phyloP scores from a whole-genome alignment of 1,140 invertebrate genomes.

The Lepidurus packardi region DNA sequence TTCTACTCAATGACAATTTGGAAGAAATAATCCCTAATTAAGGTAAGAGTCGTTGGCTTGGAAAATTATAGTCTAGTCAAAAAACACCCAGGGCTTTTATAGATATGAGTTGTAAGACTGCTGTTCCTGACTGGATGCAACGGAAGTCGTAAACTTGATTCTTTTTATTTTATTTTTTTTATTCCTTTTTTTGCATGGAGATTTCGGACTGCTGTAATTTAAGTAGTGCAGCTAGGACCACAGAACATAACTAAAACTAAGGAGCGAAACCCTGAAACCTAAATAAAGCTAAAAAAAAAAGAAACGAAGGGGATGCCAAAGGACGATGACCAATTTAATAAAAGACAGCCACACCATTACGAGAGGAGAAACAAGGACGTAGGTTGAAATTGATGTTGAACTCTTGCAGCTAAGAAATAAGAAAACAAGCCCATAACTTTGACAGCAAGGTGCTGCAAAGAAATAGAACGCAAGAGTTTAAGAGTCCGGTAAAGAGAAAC shows the following conservation, averaged over 20 bases:
- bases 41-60: constrained; percentile 21
- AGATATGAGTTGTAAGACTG: not conserved
- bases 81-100: constrained; percentile 19
- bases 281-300: not conserved
- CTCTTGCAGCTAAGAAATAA: no score
- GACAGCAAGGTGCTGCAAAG: constrained; percentile 10
- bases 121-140: constrained; percentile 4
- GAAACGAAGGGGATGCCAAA: not conserved
- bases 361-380: not conserved
- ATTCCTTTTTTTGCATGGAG: not conserved
- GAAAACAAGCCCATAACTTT: not conserved
- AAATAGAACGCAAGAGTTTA: not conserved
- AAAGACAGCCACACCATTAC: not conserved
- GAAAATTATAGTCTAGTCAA: constrained; percentile 5
- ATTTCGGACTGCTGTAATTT: not conserved
- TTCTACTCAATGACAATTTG: constrained; percentile 20
- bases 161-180: not conserved
- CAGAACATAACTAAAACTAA: not conserved
- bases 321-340: constrained; percentile 19
- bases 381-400: not conserved
- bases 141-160: constrained; percentile 15
- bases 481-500: not conserved
- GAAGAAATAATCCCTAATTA: constrained; percentile 12
- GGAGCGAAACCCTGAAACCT: not conserved
- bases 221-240: not conserved